Base-by-base conservation (phyloP, 2,888 invertebrate species). In the Siphlonurus alternatus region DNA sequence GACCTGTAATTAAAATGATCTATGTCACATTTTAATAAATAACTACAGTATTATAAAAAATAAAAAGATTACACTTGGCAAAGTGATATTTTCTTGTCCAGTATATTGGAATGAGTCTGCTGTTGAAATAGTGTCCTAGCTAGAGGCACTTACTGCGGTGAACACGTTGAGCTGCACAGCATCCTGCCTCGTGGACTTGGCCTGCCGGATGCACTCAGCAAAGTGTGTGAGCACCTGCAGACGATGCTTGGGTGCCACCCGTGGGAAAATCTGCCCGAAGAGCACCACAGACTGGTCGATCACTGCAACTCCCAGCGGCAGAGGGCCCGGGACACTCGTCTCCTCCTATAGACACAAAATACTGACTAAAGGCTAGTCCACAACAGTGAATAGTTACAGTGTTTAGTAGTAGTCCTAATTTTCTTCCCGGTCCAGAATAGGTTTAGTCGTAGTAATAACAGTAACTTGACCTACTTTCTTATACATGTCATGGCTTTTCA, bases 161-260 rank as follows among this genome's bases (percentile, higher is more conserved):
- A 96, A 93, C 63, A 98, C 90, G 75, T 99, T 99, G 78, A 96
- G 89, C 76, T 97, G 96, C 20, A 89, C 89, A 0, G 96, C 96
- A 74, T 97, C 96, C 72, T 95, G 95, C 15, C 96, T 83, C 0
- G 87, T 85, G 15, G 93, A 93, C 73, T 96, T 96, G 0, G 94
- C 92, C 73, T 93, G 91, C 70, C 87, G 87, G 70, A 97, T 92
- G 74, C 95, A 96, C 74, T 97, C 97, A 23, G 86, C 84, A 74
- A 99, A 99, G 74, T 99, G 98, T 69, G 96, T 93, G 63, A 99
- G 78, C 89, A 99, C 95, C 79, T 99, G 98, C 64, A 96, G 82
- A 72, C 96, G 85, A 76, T 99, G 98, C 73, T 98, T 99, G 72
- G 91, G 89, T 25, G 95, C 92, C 18, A 98, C 94, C 66, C 90